These are phyloP conservation scores for Cryptophagus acutangulus DNA, from an alignment of 2,888 invertebrate genomes.

Conservation along the genomic window DNA sequence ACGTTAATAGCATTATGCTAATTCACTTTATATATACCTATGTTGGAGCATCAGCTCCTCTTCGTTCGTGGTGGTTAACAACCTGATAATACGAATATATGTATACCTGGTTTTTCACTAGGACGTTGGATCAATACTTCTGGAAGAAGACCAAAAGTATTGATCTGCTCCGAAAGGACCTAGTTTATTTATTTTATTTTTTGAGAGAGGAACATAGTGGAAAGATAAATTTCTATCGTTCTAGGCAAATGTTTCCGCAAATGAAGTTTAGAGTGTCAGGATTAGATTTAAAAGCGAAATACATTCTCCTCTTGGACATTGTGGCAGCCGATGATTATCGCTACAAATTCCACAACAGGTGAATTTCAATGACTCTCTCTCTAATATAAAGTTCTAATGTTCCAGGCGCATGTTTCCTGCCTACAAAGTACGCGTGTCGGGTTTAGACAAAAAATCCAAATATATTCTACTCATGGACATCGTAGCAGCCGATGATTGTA, in stretches of 20 bases:
- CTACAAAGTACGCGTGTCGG: conserved; percentile 93
- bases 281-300: conserved; percentile 97
- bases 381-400: conserved; percentile 41
- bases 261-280: conserved; percentile 99
- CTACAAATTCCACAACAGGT: conserved; percentile 97
- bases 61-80: too few relatives aligned
- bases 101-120: too few relatives aligned
- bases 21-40: too few relatives aligned
- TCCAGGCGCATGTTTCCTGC: conserved; percentile 97
- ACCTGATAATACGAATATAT: too few relatives aligned
- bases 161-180: too few relatives aligned
- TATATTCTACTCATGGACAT: conserved; percentile 97
- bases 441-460: conserved; percentile 95
- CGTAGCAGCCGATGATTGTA: conserved; percentile 93
- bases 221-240: too few relatives aligned
- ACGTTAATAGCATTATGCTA: too few relatives aligned
- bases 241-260: conserved; percentile 99
- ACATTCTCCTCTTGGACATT: conserved; percentile 97
- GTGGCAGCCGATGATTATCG: conserved; percentile 98
- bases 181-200: neutral
- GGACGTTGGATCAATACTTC: too few relatives aligned
- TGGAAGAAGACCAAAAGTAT: too few relatives aligned
- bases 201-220: too few relatives aligned
- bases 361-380: conserved; percentile 25
- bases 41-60: too few relatives aligned